A percentile compares a stretch with the other conserved stretches of the same genome.
Conservation (phyloP, 2,888 invertebrate species). For the Cosmia trapezina region DNA sequence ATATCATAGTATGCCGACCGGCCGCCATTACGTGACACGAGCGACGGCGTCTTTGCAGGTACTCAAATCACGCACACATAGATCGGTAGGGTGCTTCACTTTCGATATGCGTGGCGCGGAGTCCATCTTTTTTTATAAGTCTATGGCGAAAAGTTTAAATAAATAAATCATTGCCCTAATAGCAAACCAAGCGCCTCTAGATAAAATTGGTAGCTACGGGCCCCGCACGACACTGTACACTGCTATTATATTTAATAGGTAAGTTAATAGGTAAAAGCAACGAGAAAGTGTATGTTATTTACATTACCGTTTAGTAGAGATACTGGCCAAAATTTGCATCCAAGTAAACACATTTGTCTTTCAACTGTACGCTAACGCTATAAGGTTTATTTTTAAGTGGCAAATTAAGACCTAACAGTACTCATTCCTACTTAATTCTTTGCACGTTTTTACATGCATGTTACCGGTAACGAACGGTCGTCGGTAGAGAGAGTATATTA, state of each 20-base stretch:
- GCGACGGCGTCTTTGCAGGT: too few species aligned
- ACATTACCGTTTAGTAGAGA: conserved; percentile 32
- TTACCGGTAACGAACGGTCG: conserved; percentile 8
- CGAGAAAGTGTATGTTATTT: conserved; percentile 28
- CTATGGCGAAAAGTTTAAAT: too few species aligned
- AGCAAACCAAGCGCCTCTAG: too few species aligned
- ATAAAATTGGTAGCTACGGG: too few species aligned
- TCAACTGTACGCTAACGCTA: neutral
- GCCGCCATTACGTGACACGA: too few species aligned
- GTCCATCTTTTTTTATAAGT: too few species aligned
- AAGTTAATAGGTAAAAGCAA: conserved; percentile 21
- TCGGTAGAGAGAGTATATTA: neutral
- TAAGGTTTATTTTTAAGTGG: conserved; percentile 9
- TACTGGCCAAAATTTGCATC: conserved; percentile 26
- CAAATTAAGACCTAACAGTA: conserved; percentile 14
- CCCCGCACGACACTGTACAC: too few species aligned
- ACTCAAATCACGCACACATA: too few species aligned
- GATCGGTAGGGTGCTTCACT: too few species aligned
- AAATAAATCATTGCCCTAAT: too few species aligned
- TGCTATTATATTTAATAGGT: conserved; percentile 1
- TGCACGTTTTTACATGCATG: conserved; percentile 22
- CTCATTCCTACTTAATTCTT: conserved; percentile 28
- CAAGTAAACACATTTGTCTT: neutral
- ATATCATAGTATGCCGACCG: too few species aligned
- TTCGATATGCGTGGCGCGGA: too few species aligned